A percentile compares a stretch with the other conserved stretches of the same genome.
phyloP scores from a whole-genome alignment of 2,888 invertebrate species.

The Perizoma flavofasciatum region DNA sequence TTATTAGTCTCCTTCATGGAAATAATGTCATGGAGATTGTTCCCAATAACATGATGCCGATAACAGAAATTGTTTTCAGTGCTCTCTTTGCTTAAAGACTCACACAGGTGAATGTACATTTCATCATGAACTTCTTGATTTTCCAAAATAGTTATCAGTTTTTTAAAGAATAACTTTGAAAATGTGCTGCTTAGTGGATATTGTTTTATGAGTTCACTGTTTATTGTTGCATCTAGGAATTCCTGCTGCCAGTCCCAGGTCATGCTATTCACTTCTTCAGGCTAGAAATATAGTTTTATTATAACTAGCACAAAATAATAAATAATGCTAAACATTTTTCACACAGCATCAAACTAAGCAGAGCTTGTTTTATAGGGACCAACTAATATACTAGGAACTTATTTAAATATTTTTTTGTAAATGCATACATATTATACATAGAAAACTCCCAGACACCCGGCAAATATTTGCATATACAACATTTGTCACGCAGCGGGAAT shows the following conservation, averaged over 20 bases:
- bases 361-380: no score
- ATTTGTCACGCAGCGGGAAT: no score
- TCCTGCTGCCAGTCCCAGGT: conserved; percentile 82
- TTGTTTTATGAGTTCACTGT: conserved; percentile 75
- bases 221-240: conserved; percentile 84
- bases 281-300: conserved; percentile 48
- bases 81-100: conserved; percentile 66
- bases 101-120: conserved; percentile 85
- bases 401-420: no score
- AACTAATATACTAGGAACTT: no score
- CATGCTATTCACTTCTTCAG: conserved; percentile 52
- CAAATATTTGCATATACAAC: no score
- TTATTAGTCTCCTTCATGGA: conserved; percentile 88
- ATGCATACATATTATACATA: no score
- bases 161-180: conserved; percentile 86
- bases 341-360: no score
- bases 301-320: neutral
- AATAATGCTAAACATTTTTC: neutral
- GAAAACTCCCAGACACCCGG: no score
- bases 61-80: conserved; percentile 73
- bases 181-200: conserved; percentile 86
- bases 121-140: conserved; percentile 85
- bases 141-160: conserved; percentile 84
- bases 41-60: conserved; percentile 85
- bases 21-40: conserved; percentile 65